Base-by-base conservation (phyloP, 2,113 vertebrate species). In the Rhombomys opimus region DNA sequence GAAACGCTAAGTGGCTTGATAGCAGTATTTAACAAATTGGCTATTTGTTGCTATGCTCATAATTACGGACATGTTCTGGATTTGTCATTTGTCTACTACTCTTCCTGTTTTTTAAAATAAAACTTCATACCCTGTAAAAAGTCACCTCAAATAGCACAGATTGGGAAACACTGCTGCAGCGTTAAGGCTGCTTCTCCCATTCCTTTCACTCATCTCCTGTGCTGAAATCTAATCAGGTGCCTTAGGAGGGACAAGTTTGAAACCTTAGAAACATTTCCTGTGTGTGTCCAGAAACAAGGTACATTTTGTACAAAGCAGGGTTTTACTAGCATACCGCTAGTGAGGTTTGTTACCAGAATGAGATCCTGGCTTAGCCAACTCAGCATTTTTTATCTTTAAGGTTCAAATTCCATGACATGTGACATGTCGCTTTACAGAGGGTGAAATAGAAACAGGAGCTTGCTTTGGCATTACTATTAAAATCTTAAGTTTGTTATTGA, bases 171-270 rank as follows among this genome's bases (percentile, higher is more conserved):
- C 6, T 23, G n/a, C 38, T 70, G 73, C 87, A 59, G 52, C 87
- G 77, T 65, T 86, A 38, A 18, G 89, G 30, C 17, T 73, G 86
- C 52, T 77, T 86, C 85, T 91, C 72, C 17, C 86, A 59, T 77
- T 95, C 41, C 27, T 52, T 94, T 4, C 27, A 27, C 41, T 93
- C 7, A 72, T 30, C 32, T 95, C 23, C 61, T 82, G 41, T 90
- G 67, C 92, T 97, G 96, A 96, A 94, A 97, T 95, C 77, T 91
- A 89, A 90, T 96, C 73, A 75, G 81, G 85, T 88, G 41, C 30
- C 46, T 65, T 35, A 70, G 75, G 86, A 94, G 67, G 54, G 46
- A 94, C 88, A 85, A 65, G 6, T 70, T 65, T 97, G 93, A 97
- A 97, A 97, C 91, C 82, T 96, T 96, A 96, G 94, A 91, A 89